Evolutionary conservation across 2,888 invertebrate genomes (phyloP).

Genomic region (Julus scandinavius): DNA sequence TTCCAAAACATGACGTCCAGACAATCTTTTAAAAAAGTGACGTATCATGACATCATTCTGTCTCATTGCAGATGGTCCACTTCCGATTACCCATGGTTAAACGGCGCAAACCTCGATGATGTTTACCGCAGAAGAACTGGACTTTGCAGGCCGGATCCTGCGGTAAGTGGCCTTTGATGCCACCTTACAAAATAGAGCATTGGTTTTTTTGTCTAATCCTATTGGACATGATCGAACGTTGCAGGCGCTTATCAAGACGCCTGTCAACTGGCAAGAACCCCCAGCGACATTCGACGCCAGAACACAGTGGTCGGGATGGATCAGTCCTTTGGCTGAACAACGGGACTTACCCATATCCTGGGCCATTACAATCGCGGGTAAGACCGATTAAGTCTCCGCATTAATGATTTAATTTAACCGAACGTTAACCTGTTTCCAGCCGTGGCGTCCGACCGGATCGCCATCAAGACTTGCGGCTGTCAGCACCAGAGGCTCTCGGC

Average conservation of each 20-base stretch:
- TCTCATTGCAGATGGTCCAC: not conserved
- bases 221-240: not conserved
- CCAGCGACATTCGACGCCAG: constrained; percentile 5
- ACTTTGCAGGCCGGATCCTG: not conserved
- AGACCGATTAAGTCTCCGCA: not conserved
- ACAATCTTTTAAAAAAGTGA: no score
- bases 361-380: constrained; percentile 8
- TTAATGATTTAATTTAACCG: not conserved
- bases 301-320: not conserved
- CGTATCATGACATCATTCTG: no score
- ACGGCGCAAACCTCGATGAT: not conserved
- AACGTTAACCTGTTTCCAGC: not conserved
- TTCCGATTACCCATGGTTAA: not conserved
- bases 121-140: not conserved
- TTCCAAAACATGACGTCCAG: no score
- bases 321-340: not conserved
- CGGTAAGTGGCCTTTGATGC: not conserved
- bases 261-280: not conserved
- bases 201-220: no score
- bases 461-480: not conserved
- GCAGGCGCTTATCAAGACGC: not conserved
- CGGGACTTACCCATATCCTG: not conserved
- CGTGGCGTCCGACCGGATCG: not conserved
- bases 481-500: not conserved
- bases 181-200: no score